Evolutionary conservation across 2,888 invertebrate species (phyloP), one percentile per base, ranked within the genome.

Genomic region (Cordilura impudica): DNA sequence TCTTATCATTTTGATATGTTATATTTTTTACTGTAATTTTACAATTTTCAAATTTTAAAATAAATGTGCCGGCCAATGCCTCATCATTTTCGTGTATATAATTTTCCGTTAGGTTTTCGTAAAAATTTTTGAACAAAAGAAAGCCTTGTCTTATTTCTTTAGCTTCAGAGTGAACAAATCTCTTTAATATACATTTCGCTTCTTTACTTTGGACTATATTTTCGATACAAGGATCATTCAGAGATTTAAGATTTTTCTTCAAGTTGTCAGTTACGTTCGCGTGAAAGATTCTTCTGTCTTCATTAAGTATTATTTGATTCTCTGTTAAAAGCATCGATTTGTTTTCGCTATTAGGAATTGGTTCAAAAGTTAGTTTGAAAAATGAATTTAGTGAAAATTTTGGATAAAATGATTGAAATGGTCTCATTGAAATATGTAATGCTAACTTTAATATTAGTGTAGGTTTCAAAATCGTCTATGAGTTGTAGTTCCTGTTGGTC

Each of bases 41-140:
- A 56, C 69, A 69, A 14, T 69, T 54, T 69, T 67, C 10, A 26
- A 69, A 69, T 69, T 69, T 69, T 14, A 69, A 21, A 7, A 69
- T 45, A 45, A 56, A 56, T 10, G 69, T 56, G 3, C 69, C 69
- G 4, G 10, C 21, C 10, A 60, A 26, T 60, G 39, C 21, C 43
- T 16, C 60, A 43, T 60, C 1, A 12, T 26, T 47, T 26, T 61
- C 61, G 6, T n/a, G 29, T 16, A 47, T 29, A 18, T 47, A 61
- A 47, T 61, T 31, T 4, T 61, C 12, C 47, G 45, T 39, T 16
- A 61, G 23, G 16, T 45, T 61, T 45, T 12, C 26, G 45, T 16
- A 61, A 45, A 18, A 61, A 26, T 65, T 65, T 23, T 65, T 65
- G 14, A 65, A 51, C 39, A 65, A 29, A 21, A 65, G 35, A 16